phyloP scores from a whole-genome alignment of 2,113 vertebrate species.

The Haemorhous mexicanus region DNA sequence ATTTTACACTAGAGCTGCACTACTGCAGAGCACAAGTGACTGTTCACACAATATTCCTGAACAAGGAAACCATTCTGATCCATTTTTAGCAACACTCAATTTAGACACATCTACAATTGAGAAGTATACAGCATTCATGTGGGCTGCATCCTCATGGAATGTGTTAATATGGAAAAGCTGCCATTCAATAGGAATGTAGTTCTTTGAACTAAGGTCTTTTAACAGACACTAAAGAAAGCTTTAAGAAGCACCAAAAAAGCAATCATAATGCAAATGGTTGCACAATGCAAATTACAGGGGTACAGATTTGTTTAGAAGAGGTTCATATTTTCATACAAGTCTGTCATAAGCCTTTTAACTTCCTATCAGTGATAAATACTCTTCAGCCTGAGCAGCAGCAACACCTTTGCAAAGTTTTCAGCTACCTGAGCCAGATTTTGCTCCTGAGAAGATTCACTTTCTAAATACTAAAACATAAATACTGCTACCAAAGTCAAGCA shows the following conservation, averaged over 20 bases:
- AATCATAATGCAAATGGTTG: background rate
- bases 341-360: background rate
- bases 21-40: background rate
- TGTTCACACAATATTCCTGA: background rate
- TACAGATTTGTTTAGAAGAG: background rate
- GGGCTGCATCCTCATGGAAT: background rate
- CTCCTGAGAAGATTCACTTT: background rate
- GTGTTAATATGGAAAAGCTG: background rate
- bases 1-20: background rate
- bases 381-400: background rate
- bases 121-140: background rate
- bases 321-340: background rate
- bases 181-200: background rate
- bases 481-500: background rate
- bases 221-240: background rate
- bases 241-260: background rate
- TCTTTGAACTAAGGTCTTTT: background rate
- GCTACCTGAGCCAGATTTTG: background rate
- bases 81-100: background rate
- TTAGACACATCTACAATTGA: background rate
- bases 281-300: background rate
- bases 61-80: background rate
- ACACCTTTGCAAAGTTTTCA: background rate
- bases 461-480: background rate
- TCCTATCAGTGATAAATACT: background rate